A percentile compares a stretch with the other conserved stretches of the same genome.
Conservation (phyloP, 30 jellyfish, hydroid and myxozoan species). For the Aurelia aurita region DNA sequence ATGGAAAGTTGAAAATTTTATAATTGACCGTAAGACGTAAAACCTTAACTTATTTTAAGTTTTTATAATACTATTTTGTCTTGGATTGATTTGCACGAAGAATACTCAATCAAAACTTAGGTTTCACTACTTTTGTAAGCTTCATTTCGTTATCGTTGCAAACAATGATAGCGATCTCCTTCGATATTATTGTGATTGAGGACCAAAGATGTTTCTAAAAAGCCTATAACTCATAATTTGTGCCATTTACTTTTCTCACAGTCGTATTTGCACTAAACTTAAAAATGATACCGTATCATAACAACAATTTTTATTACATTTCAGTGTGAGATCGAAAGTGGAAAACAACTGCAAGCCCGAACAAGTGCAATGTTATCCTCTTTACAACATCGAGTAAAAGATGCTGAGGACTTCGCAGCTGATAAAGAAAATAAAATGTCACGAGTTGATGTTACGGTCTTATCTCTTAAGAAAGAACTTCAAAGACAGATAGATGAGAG, state of each 20-base stretch:
- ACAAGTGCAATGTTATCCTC: slow-evolving; percentile 69
- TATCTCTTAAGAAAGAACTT: slow-evolving; percentile 69
- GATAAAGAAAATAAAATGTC: slow-evolving; percentile 73
- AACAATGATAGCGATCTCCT: background rate
- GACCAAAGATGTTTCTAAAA: no score
- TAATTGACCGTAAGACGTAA: no score
- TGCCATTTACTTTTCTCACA: no score
- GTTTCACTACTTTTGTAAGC: no score
- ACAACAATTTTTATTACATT: background rate
- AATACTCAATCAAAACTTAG: no score
- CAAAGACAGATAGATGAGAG: slow-evolving; percentile 62
- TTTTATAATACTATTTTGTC: no score
- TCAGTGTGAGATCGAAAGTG: slow-evolving; percentile 74
- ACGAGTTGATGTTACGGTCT: slow-evolving; percentile 58
- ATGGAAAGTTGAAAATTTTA: no score
- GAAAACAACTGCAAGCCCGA: slow-evolving; percentile 77
- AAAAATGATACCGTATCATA: background rate
- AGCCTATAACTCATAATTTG: no score
- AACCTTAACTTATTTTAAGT: no score
- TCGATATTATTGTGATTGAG: no score
- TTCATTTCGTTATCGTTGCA: background rate
- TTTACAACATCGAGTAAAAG: slow-evolving; percentile 71
- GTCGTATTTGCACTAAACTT: no score
- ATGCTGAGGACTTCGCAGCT: slow-evolving; percentile 79
- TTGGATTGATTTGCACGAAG: no score